Evolutionary conservation across 1,140 invertebrate species (phyloP).

Genomic region (Ganaspis sp.): DNA sequence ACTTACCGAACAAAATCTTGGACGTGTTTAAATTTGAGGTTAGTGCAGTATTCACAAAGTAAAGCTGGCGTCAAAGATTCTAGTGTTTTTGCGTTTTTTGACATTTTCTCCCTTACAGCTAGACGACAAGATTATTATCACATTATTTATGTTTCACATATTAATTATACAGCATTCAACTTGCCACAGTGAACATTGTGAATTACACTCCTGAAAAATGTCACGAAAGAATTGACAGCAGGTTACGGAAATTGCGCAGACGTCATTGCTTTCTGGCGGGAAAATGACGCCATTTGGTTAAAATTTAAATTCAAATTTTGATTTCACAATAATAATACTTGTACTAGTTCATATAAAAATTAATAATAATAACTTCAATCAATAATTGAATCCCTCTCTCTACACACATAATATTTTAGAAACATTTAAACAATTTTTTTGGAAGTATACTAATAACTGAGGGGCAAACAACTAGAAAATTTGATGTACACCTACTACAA

Average conservation of each 20-base stretch:
- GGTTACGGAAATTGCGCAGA: constrained; percentile 1
- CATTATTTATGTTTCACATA: constrained; percentile 31
- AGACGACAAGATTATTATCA: constrained; percentile 33
- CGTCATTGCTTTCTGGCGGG: not conserved
- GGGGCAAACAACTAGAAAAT: too few relatives aligned
- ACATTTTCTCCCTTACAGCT: constrained; percentile 61
- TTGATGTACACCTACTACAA: too few relatives aligned
- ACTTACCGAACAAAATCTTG: constrained; percentile 73
- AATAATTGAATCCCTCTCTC: too few relatives aligned
- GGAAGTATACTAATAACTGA: too few relatives aligned
- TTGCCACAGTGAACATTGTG: not conserved
- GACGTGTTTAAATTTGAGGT: constrained; percentile 72
- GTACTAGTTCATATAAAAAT: too few relatives aligned
- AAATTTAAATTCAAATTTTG: not conserved
- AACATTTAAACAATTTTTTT: too few relatives aligned
- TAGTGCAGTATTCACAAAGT: constrained; percentile 72
- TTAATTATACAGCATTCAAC: constrained; percentile 33
- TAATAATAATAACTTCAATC: too few relatives aligned
- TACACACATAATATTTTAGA: too few relatives aligned
- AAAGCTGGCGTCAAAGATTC: constrained; percentile 61
- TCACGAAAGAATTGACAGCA: not conserved
- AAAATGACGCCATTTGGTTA: not conserved
- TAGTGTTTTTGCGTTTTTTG: constrained; percentile 65
- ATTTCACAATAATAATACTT: too few relatives aligned
- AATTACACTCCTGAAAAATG: not conserved